Base-by-base conservation (phyloP, 1,140 invertebrate genomes). In the Drosophila trapezifrons region DNA sequence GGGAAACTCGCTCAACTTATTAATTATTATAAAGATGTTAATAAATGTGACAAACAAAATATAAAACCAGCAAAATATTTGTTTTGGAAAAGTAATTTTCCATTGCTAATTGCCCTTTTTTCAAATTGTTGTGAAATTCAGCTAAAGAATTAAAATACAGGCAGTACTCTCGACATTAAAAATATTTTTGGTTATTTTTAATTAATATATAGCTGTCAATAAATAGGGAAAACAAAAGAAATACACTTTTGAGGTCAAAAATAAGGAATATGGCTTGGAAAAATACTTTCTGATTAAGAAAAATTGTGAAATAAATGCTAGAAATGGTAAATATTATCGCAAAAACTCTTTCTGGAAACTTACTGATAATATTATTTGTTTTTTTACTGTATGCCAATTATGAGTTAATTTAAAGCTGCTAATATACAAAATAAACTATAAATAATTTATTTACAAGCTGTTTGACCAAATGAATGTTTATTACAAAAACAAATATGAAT, bases 41-140 rank as follows among this genome's bases (percentile, higher is more conserved):
- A 64, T 32, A 12, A 25, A 32, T 6, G 20, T 10, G 20, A 17
- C n/a, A 58, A 22, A 13, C 35, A n/a, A 22, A 10, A 37, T 18
- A 38, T 40, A 17, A 18, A 9, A 43, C 1, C 15, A 9, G 17
- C 13, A 62, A 22, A 20, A 59, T 32, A 42, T 18, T n/a, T 35
- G 25, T 13, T 22, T 27, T 51, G 25, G 35, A 65, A 49, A 65
- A 32, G 27, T 49, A 35, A 64, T 65, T 51, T 69, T 65, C 65
- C 60, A 52, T 43, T 66, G 65, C n/a, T 51, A 69, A 65, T 35
- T 62, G 2, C 0, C 2, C 15, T 9, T 32, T 32, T 64, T 65
- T 64, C 12, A 35, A 67, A 35, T 4, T 5, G 15, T 64, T 64
- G 35, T 64, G 64, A 67, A 64, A 67, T 63, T 27, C n/a, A 5